These are phyloP conservation scores for Myotis davidii DNA, from an alignment of 2,113 vertebrate species.

Conservation along the genomic window DNA sequence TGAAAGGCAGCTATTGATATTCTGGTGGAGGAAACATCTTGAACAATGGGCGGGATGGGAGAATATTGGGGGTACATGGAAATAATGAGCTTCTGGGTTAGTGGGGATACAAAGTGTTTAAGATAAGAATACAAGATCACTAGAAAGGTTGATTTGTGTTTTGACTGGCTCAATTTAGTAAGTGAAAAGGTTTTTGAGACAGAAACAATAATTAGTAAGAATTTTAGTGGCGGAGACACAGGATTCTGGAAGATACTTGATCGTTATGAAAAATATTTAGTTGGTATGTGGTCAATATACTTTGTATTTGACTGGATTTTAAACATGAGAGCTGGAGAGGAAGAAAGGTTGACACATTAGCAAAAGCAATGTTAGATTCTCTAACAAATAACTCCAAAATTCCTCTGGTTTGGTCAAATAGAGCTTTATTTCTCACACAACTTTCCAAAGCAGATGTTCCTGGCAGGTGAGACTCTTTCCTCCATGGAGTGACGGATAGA, in stretches of 20 bases:
- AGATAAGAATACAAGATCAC: background rate
- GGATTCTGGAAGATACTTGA: background rate
- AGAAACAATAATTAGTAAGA: background rate
- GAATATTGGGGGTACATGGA: background rate
- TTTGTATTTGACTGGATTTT: conserved; percentile 12
- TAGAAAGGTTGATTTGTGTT: background rate
- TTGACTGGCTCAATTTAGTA: conserved; percentile 9
- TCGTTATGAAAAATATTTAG: background rate
- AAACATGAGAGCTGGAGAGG: background rate
- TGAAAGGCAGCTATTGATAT: background rate
- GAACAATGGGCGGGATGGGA: background rate
- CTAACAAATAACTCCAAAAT: background rate
- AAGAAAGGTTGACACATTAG: background rate
- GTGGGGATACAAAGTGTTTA: background rate
- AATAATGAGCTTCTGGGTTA: background rate
- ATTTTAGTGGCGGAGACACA: background rate
- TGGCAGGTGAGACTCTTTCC: background rate
- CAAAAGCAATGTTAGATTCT: background rate
- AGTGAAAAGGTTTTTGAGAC: background rate
- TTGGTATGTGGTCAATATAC: background rate
- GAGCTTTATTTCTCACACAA: background rate
- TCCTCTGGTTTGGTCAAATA: background rate
- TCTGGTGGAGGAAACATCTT: background rate
- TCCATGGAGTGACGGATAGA: background rate
- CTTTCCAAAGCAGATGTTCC: background rate